Percentiles rank a stretch among this genome's conserved stretches.
Evolutionary conservation across 2,888 invertebrate genomes (phyloP).

Genomic region (Synanthedon myopaeformis): DNA sequence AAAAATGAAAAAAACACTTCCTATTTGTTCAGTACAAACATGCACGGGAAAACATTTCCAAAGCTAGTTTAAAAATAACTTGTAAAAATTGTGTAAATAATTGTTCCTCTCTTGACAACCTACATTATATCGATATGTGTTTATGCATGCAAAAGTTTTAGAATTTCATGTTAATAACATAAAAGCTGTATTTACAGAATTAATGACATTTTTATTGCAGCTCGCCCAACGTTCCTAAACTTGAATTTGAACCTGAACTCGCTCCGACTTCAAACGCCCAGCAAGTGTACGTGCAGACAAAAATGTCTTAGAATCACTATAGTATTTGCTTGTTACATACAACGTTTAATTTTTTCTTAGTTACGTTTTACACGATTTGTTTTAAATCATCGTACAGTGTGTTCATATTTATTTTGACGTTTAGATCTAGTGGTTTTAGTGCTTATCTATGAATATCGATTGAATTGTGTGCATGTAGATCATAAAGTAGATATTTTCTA

Average conservation of each 20-base stretch:
- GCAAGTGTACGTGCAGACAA: conserved; percentile 84
- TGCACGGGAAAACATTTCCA: too few relatives aligned
- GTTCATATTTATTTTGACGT: conserved; percentile 17
- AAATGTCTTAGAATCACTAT: conserved; percentile 47
- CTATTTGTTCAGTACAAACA: too few relatives aligned
- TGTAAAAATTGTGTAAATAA: too few relatives aligned
- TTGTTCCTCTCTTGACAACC: too few relatives aligned
- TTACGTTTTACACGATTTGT: conserved; percentile 7
- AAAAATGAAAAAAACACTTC: too few relatives aligned
- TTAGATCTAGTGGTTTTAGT: neutral
- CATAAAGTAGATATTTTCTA: too few relatives aligned
- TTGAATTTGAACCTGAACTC: conserved; percentile 95
- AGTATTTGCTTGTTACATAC: conserved; percentile 49
- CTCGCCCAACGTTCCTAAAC: conserved; percentile 98
- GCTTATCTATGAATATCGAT: neutral
- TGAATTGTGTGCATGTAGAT: neutral
- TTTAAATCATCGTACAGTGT: conserved; percentile 19
- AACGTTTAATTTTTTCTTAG: conserved; percentile 13
- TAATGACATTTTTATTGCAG: conserved; percentile 77
- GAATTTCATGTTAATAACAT: neutral
- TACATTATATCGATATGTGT: neutral
- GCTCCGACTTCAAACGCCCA: conserved; percentile 87
- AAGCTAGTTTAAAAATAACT: too few relatives aligned
- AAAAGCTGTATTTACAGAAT: conserved; percentile 26
- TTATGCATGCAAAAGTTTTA: neutral